Evolutionary conservation across 2,888 invertebrate genomes (phyloP).

Genomic region (Melanostoma mellinum): DNA sequence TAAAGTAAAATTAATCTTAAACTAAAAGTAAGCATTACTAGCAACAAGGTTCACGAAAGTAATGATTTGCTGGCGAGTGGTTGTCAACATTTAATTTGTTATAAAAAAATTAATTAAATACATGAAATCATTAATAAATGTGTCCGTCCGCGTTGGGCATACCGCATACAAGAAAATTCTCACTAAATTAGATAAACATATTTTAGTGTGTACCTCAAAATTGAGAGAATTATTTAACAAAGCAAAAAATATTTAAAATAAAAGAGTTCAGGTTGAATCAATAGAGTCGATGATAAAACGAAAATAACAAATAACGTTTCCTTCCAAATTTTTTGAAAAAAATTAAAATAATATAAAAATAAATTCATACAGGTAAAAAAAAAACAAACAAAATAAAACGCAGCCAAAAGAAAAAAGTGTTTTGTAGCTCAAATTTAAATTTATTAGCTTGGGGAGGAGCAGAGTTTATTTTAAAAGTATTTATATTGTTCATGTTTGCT

Average conservation of each 20-base stretch:
- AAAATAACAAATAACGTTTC: conserved; percentile 57
- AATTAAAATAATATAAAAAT: conserved; percentile 35
- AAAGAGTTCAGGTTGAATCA: conserved; percentile 58
- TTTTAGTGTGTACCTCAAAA: conserved; percentile 42
- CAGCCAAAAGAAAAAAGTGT: conserved; percentile 62
- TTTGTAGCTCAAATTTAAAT: conserved; percentile 69
- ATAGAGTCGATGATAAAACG: conserved; percentile 55
- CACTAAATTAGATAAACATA: conserved; percentile 35
- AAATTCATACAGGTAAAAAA: conserved; percentile 57
- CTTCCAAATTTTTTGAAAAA: conserved; percentile 61
- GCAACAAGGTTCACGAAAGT: conserved; percentile 36
- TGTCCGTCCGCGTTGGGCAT: conserved; percentile 66
- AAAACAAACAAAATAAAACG: conserved; percentile 27
- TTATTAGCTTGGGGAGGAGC: conserved; percentile 65
- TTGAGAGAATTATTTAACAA: too few relatives aligned
- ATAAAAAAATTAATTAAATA: conserved; percentile 35
- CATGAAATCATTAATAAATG: conserved; percentile 34
- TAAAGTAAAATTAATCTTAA: conserved; percentile 33
- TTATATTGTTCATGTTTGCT: conserved; percentile 51
- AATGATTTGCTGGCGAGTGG: conserved; percentile 30
- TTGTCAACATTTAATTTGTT: conserved; percentile 48
- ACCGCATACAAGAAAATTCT: conserved; percentile 28
- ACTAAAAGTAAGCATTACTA: conserved; percentile 28
- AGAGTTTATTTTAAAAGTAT: conserved; percentile 40
- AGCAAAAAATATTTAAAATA: conserved; percentile 13